These are phyloP conservation scores for Brachyptera risi DNA, from an alignment of 2,888 invertebrate genomes.

Conservation along the genomic window DNA sequence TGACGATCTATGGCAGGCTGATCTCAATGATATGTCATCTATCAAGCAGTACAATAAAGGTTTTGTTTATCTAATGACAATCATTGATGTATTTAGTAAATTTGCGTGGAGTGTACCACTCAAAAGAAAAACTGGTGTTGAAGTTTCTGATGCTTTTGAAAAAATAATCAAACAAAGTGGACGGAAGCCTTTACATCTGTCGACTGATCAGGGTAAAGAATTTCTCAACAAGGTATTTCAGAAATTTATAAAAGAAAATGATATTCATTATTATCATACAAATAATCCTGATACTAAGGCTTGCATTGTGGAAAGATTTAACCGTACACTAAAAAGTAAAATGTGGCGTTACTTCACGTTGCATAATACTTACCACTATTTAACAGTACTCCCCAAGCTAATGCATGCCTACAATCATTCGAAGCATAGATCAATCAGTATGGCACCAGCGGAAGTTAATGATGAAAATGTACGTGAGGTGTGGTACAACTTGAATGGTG, in stretches of 20 bases:
- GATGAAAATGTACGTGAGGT: constrained; percentile 21
- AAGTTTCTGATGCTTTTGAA: constrained; percentile 28
- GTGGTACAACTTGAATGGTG: constrained; percentile 9
- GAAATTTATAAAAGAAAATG: constrained; percentile 29
- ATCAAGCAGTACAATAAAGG: constrained; percentile 4
- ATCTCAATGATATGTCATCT: constrained; percentile 16
- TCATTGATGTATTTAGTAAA: constrained; percentile 5
- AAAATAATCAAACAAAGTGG: constrained; percentile 31
- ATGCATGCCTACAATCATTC: constrained; percentile 9
- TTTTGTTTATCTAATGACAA: neutral
- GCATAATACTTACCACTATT: constrained; percentile 35
- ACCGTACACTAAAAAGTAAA: constrained; percentile 38
- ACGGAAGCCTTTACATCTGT: constrained; percentile 28
- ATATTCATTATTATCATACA: constrained; percentile 36
- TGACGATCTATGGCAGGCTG: no score
- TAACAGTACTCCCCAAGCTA: constrained; percentile 35
- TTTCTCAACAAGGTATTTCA: constrained; percentile 31
- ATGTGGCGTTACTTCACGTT: constrained; percentile 38
- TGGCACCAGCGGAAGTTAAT: constrained; percentile 16
- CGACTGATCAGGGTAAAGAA: constrained; percentile 37
- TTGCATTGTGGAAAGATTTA: constrained; percentile 39
- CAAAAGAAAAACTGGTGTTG: neutral
- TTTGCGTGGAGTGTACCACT: neutral
- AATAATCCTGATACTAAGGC: constrained; percentile 39
- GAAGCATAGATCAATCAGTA: neutral